These are phyloP conservation scores for Aproaerema taeniolella DNA, from an alignment of 2,888 invertebrate species.

Conservation along the genomic window DNA sequence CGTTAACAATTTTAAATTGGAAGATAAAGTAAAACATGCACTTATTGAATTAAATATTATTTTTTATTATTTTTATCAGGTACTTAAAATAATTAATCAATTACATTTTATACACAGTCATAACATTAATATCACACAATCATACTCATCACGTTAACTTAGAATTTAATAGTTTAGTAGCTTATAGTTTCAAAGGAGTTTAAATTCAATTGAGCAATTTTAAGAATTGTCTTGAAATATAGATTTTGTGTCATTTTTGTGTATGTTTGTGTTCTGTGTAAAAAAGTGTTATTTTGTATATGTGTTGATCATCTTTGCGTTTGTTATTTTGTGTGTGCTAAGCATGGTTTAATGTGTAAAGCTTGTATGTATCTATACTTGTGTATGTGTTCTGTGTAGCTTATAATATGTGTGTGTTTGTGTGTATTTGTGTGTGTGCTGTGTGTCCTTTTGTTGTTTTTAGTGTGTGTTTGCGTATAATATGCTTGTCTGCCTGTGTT, in stretches of 20 bases:
- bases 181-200: too few relatives aligned
- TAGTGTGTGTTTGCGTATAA: neutral
- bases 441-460: neutral
- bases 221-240: too few relatives aligned
- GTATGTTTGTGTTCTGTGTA: too few relatives aligned
- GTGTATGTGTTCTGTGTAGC: neutral
- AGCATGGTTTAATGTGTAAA: neutral
- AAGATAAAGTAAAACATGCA: neutral
- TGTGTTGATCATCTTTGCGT: neutral
- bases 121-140: too few relatives aligned
- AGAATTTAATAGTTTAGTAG: too few relatives aligned
- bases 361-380: neutral
- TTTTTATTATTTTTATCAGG: neutral
- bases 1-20: too few relatives aligned
- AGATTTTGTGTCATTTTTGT: too few relatives aligned
- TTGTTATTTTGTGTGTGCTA: neutral
- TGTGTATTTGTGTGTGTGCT: neutral
- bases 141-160: too few relatives aligned
- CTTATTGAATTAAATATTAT: neutral
- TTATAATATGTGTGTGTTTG: neutral
- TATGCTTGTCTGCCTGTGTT: neutral
- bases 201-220: too few relatives aligned
- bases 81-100: constrained; percentile 4
- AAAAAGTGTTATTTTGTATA: neutral
- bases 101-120: too few relatives aligned